Evolutionary conservation across 2,797 vertebrate species (phyloP).

Genomic region (Phaenicophaeus curvirostris): DNA sequence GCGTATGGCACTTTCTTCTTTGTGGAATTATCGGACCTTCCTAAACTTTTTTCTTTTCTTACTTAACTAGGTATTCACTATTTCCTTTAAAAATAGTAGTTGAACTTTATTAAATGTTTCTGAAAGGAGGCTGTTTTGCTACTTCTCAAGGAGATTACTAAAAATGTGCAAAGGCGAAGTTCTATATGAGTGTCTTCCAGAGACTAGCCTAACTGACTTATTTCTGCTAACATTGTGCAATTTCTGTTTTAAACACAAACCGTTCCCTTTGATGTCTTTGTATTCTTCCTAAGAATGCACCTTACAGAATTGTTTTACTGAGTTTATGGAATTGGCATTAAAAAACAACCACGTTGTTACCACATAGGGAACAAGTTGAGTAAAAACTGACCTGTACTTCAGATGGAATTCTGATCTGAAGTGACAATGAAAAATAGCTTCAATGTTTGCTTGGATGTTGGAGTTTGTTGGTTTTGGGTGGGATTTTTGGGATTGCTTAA

Average conservation of each 20-base stretch:
- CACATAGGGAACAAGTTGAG: background rate
- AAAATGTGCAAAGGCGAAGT: background rate
- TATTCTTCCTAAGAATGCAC: background rate
- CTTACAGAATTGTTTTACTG: background rate
- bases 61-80: background rate
- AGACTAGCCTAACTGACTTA: background rate
- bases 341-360: background rate
- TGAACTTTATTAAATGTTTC: background rate
- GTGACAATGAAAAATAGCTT: background rate
- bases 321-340: background rate
- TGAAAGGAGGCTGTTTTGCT: background rate
- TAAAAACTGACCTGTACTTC: background rate
- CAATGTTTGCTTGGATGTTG: background rate
- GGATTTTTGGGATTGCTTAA: background rate
- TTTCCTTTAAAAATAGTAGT: background rate
- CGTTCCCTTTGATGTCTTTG: background rate
- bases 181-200: background rate
- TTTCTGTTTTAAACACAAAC: background rate
- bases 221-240: background rate
- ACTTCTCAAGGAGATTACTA: background rate
- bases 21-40: background rate
- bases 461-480: background rate
- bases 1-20: background rate
- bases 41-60: background rate
- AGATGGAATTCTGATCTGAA: background rate